These are phyloP conservation scores for Clunio marinus DNA, from an alignment of 2,888 invertebrate genomes.

Conservation along the genomic window DNA sequence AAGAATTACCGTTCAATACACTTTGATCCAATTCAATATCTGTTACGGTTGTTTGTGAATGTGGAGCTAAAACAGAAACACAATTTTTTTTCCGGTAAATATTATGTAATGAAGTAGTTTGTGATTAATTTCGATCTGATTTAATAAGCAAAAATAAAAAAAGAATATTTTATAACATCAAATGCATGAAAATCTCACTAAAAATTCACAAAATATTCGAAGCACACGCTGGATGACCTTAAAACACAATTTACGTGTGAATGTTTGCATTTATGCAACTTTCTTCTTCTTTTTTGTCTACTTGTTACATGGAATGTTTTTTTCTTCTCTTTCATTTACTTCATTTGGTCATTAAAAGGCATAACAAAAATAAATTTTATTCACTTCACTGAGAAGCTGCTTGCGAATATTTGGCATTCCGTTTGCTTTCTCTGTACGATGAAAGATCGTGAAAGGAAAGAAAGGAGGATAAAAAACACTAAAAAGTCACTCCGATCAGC, in stretches of 20 bases:
- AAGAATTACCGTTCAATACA: neutral
- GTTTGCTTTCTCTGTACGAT: too few species aligned
- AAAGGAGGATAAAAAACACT: too few species aligned
- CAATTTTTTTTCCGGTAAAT: neutral
- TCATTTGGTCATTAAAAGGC: too few species aligned
- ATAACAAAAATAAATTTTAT: too few species aligned
- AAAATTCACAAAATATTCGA: neutral
- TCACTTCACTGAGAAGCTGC: too few species aligned
- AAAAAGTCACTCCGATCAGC: neutral
- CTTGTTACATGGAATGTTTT: neutral
- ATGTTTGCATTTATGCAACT: neutral
- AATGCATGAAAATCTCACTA: neutral
- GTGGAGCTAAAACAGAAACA: neutral
- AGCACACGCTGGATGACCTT: neutral
- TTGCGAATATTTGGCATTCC: too few species aligned
- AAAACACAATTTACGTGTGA: too few species aligned
- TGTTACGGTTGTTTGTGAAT: neutral
- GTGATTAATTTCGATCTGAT: neutral
- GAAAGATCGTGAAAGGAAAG: too few species aligned
- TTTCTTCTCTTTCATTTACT: neutral
- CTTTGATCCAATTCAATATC: neutral
- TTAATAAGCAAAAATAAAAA: neutral
- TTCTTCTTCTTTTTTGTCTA: neutral
- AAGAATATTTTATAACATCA: neutral
- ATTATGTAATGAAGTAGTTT: neutral